A percentile compares a stretch with the other conserved stretches of the same genome.
phyloP scores from a whole-genome alignment of 2,797 vertebrate species.

The Acrossocheilus wenchowensis region DNA sequence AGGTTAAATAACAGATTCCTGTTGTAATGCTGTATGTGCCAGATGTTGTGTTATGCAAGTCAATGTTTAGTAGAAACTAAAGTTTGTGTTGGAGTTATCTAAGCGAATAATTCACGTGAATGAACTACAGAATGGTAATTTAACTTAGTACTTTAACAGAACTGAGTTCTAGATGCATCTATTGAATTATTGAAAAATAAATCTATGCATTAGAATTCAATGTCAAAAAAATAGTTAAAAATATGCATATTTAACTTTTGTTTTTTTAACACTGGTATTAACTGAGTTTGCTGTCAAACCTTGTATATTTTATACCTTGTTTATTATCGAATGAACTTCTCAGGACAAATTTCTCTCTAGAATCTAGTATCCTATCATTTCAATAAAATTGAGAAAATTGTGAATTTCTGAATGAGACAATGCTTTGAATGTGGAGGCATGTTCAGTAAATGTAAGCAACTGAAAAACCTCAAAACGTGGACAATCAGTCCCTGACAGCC shows the following conservation, averaged over 20 bases:
- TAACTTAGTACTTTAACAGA: background rate
- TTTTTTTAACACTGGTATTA: no score
- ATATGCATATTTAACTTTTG: no score
- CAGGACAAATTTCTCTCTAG: background rate
- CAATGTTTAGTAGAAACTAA: background rate
- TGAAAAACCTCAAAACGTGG: background rate
- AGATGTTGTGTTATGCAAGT: background rate
- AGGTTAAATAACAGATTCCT: constrained; percentile 47
- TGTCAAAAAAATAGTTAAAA: background rate
- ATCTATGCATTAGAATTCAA: background rate
- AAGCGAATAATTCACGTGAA: background rate
- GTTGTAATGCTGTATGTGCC: constrained; percentile 14
- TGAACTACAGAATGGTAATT: background rate
- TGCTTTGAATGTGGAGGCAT: background rate
- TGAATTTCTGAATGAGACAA: background rate
- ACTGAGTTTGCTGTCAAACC: background rate
- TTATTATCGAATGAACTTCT: background rate
- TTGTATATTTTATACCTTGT: no score
- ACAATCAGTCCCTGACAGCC: background rate
- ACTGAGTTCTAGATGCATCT: background rate
- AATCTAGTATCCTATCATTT: background rate
- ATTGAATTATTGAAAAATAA: background rate
- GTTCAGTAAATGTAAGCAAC: background rate
- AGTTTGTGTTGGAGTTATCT: background rate
- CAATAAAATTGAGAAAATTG: background rate